phyloP scores from a whole-genome alignment of 2,797 vertebrate genomes.

The Microchirus variegatus region DNA sequence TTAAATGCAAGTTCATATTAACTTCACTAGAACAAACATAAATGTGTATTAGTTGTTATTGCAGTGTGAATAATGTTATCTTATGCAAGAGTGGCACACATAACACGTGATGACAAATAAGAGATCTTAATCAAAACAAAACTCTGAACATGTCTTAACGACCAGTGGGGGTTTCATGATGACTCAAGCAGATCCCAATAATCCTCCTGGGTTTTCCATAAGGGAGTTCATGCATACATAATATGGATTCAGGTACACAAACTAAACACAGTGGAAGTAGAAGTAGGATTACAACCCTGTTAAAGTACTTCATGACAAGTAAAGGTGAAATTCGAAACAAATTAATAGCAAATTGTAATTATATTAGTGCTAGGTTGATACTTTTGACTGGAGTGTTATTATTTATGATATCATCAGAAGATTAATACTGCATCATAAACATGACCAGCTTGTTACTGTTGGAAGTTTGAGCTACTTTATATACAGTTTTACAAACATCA shows the following conservation, averaged over 20 bases:
- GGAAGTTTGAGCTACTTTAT: too few relatives aligned
- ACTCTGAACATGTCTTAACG: constrained; percentile 28
- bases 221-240: constrained; percentile 30
- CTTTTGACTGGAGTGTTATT: too few relatives aligned
- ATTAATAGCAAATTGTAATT: too few relatives aligned
- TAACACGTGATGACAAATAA: constrained; percentile 6
- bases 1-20: neutral
- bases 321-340: too few relatives aligned
- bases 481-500: too few relatives aligned
- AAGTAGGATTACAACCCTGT: too few relatives aligned
- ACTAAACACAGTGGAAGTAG: constrained; percentile 6
- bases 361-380: too few relatives aligned
- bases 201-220: constrained; percentile 11
- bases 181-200: constrained; percentile 21
- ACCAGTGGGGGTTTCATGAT: constrained; percentile 21
- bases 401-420: too few relatives aligned
- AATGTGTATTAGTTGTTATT: neutral
- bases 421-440: too few relatives aligned
- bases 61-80: neutral
- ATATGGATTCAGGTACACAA: constrained; percentile 17
- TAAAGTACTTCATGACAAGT: too few relatives aligned
- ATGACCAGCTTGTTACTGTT: too few relatives aligned
- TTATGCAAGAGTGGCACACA: neutral
- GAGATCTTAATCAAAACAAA: constrained; percentile 45
- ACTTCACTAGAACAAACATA: neutral